phyloP scores from a whole-genome alignment of 2,797 vertebrate species.

The Falco rusticolus region DNA sequence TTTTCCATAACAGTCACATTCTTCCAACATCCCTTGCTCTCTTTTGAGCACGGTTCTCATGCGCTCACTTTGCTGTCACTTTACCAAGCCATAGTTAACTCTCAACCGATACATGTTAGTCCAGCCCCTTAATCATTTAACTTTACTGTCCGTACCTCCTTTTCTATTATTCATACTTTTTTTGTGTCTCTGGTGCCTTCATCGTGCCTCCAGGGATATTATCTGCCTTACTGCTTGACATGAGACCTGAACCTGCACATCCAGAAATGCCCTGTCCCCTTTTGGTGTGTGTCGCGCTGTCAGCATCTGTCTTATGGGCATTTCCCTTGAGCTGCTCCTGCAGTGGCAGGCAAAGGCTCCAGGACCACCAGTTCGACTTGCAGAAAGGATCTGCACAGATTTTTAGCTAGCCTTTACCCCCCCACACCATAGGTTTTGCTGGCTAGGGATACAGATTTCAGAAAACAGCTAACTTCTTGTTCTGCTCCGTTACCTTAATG shows the following conservation, averaged over 20 bases:
- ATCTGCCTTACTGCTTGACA: background rate
- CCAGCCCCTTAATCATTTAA: background rate
- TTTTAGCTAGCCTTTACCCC: background rate
- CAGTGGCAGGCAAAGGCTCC: background rate
- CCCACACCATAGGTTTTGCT: background rate
- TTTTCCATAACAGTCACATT: background rate
- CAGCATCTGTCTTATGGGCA: background rate
- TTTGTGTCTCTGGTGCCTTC: background rate
- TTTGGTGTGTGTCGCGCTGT: background rate
- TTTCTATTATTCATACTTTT: background rate
- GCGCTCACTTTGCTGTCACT: background rate
- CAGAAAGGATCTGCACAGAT: background rate
- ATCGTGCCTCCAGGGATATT: background rate
- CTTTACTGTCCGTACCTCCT: background rate
- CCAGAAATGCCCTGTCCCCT: background rate
- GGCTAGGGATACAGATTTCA: background rate
- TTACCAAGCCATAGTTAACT: background rate
- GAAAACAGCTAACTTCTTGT: background rate
- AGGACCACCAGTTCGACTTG: background rate
- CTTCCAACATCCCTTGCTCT: background rate
- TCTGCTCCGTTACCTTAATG: background rate
- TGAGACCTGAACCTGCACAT: background rate
- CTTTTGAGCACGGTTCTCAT: background rate
- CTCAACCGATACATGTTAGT: background rate
- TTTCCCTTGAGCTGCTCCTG: background rate